Evolutionary conservation across 2,113 vertebrate genomes (phyloP), one percentile per base, ranked within the genome.

Genomic region (Aix galericulata): DNA sequence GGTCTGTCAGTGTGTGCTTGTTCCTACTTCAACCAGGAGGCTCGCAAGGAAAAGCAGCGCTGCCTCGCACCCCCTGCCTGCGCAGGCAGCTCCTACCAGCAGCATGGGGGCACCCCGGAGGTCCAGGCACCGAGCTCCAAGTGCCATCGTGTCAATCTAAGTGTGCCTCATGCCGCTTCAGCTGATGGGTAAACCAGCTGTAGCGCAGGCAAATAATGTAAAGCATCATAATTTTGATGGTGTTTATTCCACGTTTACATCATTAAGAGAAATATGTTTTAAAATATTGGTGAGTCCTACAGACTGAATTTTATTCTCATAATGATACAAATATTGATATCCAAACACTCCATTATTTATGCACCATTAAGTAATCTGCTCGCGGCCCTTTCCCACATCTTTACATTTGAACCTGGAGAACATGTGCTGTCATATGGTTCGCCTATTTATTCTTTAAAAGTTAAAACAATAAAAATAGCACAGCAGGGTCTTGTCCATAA

Each of bases 401-500:
- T 76, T 67, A 89, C 79, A 42, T 81, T 77, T 59, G 79, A 88
- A 93, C 91, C 71, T 92, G 77, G 40, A 82, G 68, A 93, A 81
- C 83, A 88, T 23, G 85, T 80, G 52, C 40, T 79, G 74, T 79
- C 85, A 74, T 78, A 75, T 53, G 56, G 62, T 74, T 86, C 1
- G 6, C 56, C 44, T 97, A 63, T 89, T 44, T 66, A 34, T 76
- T 93, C 87, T 92, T 94, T 94, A 90, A 91, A 82, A 88, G 83
- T 96, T 95, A 96, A 94, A 95, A 94, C 71, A 95, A 83, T 96
- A 92, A 95, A 87, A 94, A 95, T 27, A 90, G 63, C 80, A 76
- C 88, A 97, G 88, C 66, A 59, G 82, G 85, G 76, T 89, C 79
- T 92, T 96, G 93, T 96, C 91, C 82, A 84, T 97, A 97, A 97